phyloP scores from a whole-genome alignment of 1,140 invertebrate genomes.

The Anastrepha ludens region DNA sequence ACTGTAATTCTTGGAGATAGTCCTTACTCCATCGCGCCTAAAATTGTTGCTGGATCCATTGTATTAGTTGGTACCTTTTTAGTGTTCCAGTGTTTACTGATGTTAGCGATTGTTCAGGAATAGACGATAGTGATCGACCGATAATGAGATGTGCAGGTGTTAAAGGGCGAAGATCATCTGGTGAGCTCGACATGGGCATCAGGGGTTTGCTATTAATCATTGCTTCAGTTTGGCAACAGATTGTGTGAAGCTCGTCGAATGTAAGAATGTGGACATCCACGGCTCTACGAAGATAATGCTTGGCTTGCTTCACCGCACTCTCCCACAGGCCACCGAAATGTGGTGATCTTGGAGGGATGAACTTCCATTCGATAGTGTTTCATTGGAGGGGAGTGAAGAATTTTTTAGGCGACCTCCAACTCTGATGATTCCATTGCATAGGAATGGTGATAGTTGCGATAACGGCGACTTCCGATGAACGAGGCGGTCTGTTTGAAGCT shows the following conservation, averaged over 20 bases:
- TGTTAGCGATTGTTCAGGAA: background rate
- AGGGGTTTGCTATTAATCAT: constrained; percentile 60
- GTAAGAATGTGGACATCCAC: constrained; percentile 9
- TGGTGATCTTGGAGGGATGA: constrained; percentile 51
- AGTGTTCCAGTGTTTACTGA: background rate
- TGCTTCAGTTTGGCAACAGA: constrained; percentile 59
- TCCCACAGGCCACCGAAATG: constrained; percentile 55
- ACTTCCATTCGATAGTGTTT: constrained; percentile 42
- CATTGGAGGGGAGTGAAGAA: constrained; percentile 56
- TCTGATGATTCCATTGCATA: constrained; percentile 61
- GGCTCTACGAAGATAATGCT: background rate
- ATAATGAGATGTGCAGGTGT: constrained; percentile 62
- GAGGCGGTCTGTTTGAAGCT: too few relatives aligned
- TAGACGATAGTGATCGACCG: constrained; percentile 21
- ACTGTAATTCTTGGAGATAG: constrained; percentile 14
- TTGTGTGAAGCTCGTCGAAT: constrained; percentile 50
- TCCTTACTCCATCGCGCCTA: constrained; percentile 24
- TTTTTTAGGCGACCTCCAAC: constrained; percentile 64
- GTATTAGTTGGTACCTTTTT: constrained; percentile 1
- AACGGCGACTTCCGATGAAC: too few relatives aligned
- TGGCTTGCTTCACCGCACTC: constrained; percentile 32
- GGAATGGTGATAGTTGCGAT: constrained; percentile 59
- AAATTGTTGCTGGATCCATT: constrained; percentile 41
- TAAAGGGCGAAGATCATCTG: constrained; percentile 57
- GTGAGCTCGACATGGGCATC: constrained; percentile 54